A percentile compares a stretch with the other conserved stretches of the same genome.
These are phyloP conservation scores for Microdon myrmicae DNA, from an alignment of 2,888 invertebrate species.

Conservation along the genomic window DNA sequence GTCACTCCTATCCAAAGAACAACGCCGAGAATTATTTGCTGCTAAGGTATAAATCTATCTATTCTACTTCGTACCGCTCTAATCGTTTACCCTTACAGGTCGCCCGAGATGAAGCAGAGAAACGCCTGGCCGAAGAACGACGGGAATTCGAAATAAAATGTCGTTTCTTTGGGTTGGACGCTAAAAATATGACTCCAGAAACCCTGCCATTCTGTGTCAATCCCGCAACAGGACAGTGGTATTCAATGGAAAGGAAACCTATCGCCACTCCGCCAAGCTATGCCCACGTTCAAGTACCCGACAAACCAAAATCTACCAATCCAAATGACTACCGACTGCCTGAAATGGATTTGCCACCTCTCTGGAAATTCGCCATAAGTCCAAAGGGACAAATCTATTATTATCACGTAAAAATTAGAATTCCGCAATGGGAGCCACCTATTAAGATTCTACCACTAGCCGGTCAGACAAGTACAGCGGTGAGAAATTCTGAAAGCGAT, in stretches of 20 bases:
- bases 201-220: conserved; percentile 64
- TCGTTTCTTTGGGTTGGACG: conserved; percentile 63
- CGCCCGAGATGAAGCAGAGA: conserved; percentile 64
- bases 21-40: conserved; percentile 64
- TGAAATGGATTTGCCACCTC: conserved; percentile 77
- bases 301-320: conserved; percentile 58
- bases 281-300: conserved; percentile 59
- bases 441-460: conserved; percentile 60
- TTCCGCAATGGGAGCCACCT: conserved; percentile 84
- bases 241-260: conserved; percentile 58
- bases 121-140: conserved; percentile 61
- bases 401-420: conserved; percentile 83
- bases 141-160: conserved; percentile 64
- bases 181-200: conserved; percentile 58
- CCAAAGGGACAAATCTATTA: conserved; percentile 87
- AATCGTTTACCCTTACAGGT: conserved; percentile 55
- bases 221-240: conserved; percentile 65
- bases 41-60: conserved; percentile 56
- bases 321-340: conserved; percentile 64
- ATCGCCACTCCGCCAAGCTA: conserved; percentile 62
- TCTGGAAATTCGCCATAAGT: conserved; percentile 89
- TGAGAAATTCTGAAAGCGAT: conserved; percentile 50
- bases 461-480: conserved; percentile 39
- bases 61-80: not conserved
- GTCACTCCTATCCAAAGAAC: conserved; percentile 61